phyloP scores from a whole-genome alignment of 2,113 vertebrate genomes.

The Columbina picui region DNA sequence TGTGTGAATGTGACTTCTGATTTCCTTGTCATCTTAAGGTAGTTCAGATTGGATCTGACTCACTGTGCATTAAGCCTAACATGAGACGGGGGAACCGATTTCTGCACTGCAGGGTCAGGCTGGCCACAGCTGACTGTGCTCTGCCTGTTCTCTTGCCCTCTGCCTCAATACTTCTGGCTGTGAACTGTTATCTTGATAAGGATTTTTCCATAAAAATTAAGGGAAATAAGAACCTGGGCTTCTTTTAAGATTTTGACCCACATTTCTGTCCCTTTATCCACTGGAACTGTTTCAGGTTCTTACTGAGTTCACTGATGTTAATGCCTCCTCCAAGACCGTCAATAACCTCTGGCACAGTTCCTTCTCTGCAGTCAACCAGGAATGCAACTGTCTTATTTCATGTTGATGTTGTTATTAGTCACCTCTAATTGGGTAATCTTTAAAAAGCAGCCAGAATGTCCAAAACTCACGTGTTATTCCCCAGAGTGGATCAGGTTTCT shows the following conservation, averaged over 20 bases:
- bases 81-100: neutral
- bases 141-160: neutral
- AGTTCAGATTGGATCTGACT: neutral
- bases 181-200: neutral
- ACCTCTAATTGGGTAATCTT: neutral
- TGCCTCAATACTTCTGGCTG: neutral
- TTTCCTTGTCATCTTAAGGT: neutral
- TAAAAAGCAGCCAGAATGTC: neutral
- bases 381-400: neutral
- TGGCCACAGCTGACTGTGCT: neutral
- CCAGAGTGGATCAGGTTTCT: neutral
- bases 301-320: neutral
- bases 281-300: neutral
- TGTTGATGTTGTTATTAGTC: neutral
- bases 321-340: neutral
- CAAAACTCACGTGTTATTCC: neutral
- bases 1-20: conserved; percentile 5
- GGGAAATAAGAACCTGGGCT: neutral
- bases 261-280: neutral
- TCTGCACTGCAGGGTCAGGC: neutral
- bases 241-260: neutral
- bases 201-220: neutral
- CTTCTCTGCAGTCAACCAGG: neutral
- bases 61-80: neutral
- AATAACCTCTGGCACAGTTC: neutral